phyloP scores from a whole-genome alignment of 2,113 vertebrate species.

The Peromyscus californicus region DNA sequence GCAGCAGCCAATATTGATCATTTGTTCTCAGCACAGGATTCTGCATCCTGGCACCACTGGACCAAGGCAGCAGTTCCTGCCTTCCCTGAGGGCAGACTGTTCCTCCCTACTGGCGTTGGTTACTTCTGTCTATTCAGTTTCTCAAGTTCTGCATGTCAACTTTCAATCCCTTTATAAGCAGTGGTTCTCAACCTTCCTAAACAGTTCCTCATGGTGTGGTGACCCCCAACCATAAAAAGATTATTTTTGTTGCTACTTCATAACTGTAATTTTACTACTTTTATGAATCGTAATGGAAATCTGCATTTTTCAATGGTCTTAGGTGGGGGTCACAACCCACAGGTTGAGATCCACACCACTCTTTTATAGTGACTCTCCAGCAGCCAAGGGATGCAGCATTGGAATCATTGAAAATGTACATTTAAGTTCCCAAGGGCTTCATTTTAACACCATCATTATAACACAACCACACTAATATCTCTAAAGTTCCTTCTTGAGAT shows the following conservation, averaged over 20 bases:
- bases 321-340: background rate
- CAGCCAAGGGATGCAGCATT: background rate
- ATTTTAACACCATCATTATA: background rate
- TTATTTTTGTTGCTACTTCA: background rate
- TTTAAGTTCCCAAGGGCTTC: background rate
- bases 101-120: background rate
- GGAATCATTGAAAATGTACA: background rate
- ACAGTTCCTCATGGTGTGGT: background rate
- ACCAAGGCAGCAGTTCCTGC: background rate
- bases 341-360: background rate
- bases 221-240: background rate
- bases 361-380: background rate
- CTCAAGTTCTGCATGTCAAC: background rate
- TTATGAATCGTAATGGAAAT: background rate
- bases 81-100: background rate
- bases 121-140: background rate
- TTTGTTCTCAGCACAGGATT: background rate
- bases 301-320: background rate
- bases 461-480: background rate
- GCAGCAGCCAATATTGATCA: background rate
- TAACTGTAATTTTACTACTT: background rate
- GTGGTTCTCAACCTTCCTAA: background rate
- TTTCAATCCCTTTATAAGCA: background rate
- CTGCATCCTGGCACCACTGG: background rate
- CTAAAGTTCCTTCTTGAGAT: slow-evolving; percentile 43